These are phyloP conservation scores for Gymnobelideus leadbeateri DNA, from an alignment of 2,113 vertebrate species.

Conservation along the genomic window DNA sequence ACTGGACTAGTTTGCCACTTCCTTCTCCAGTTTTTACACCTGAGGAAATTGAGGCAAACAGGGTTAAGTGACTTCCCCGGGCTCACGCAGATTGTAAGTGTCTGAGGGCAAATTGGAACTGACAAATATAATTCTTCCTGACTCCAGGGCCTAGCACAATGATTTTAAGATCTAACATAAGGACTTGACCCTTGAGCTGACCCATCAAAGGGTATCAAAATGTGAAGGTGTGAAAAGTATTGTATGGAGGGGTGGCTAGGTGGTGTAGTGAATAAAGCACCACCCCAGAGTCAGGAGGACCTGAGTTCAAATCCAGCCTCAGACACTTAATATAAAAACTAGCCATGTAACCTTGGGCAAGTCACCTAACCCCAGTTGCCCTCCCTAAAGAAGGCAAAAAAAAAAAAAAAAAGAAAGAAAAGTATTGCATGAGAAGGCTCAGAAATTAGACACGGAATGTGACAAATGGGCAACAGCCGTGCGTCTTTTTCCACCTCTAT, in stretches of 20 bases:
- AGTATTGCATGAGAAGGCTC: not conserved
- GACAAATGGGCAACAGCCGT: not conserved
- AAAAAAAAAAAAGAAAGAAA: not conserved
- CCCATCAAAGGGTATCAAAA: not conserved
- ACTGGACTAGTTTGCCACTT: not conserved
- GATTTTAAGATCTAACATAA: not conserved
- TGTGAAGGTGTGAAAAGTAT: not conserved
- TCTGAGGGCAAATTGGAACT: not conserved
- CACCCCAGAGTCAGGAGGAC: too few relatives aligned
- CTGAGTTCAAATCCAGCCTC: too few relatives aligned
- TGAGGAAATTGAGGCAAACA: not conserved
- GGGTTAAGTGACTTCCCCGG: not conserved
- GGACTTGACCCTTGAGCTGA: not conserved
- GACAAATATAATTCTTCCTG: not conserved
- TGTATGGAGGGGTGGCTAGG: not conserved
- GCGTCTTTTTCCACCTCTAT: not conserved
- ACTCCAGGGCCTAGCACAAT: not conserved
- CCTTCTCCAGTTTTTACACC: not conserved
- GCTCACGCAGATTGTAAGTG: not conserved
- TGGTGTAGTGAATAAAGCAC: too few relatives aligned
- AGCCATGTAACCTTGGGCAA: too few relatives aligned
- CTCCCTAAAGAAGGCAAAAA: too few relatives aligned
- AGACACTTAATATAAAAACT: too few relatives aligned
- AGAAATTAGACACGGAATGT: not conserved
- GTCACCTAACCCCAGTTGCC: too few relatives aligned